Evolutionary conservation across 2,888 invertebrate species (phyloP).

Genomic region (Hirtodrosophila trivittata): DNA sequence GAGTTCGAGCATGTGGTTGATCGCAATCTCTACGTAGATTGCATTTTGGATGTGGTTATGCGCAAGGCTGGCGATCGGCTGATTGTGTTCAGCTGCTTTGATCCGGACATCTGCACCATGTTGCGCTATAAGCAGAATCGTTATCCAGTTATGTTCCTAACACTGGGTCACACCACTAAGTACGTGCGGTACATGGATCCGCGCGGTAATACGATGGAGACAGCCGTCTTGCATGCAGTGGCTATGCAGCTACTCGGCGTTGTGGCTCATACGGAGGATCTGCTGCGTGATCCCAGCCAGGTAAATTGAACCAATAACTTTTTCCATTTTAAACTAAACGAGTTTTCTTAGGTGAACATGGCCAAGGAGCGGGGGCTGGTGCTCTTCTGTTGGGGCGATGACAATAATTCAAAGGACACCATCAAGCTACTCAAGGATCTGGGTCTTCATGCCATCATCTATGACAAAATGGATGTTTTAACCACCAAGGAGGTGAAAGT

Average conservation of each 20-base stretch:
- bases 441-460: constrained; percentile 97
- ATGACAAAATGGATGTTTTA: constrained; percentile 92
- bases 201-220: constrained; percentile 90
- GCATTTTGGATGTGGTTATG: constrained; percentile 92
- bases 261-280: constrained; percentile 96
- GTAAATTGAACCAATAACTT: constrained; percentile 82
- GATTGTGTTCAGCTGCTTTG: constrained; percentile 97
- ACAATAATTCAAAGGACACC: constrained; percentile 94
- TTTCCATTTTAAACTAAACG: constrained; percentile 44
- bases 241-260: constrained; percentile 94
- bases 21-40: constrained; percentile 95
- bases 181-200: constrained; percentile 94
- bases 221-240: constrained; percentile 92
- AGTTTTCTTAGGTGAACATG: constrained; percentile 87
- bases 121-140: constrained; percentile 97
- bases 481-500: constrained; percentile 83
- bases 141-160: constrained; percentile 97
- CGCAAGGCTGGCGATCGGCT: constrained; percentile 91
- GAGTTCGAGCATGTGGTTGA: constrained; percentile 93
- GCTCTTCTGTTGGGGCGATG: constrained; percentile 99
- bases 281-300: constrained; percentile 92
- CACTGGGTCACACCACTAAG: constrained; percentile 88
- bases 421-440: constrained; percentile 93
- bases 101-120: constrained; percentile 98
- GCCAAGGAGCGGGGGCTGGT: constrained; percentile 92